Evolutionary conservation across 2,113 vertebrate species (phyloP), one percentile per base, ranked within the genome.

Genomic region (Conger conger): DNA sequence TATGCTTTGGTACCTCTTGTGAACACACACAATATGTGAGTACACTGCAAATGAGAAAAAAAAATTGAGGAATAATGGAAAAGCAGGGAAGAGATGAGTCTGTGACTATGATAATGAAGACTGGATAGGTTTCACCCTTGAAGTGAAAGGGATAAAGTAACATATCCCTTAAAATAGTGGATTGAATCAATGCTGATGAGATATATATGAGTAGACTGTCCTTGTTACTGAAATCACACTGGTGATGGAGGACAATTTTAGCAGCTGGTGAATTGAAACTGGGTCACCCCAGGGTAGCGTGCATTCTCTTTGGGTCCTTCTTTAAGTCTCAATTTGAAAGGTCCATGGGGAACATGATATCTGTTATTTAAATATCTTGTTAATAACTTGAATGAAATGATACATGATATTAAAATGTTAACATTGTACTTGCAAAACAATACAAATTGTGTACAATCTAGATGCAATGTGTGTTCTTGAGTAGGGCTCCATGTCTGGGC

Each of bases 181-280:
- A 73, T 33, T 33, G 30, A 73, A 73, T 73, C 68, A 73, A 73
- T 27, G 27, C n/a, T n/a, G 68, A 73, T 73, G 68, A n/a, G n/a
- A 73, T 23, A 73, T 33, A 73, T 73, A 73, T n/a, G 68, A 73
- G n/a, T 7, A 73, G 68, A 33, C 68, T 33, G 68, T 73, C 68
- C 68, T 73, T 73, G 68, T 73, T 73, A 73, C 68, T 73, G 23
- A 73, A 73, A 33, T 73, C 68, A 73, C 27, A 33, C 68, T 13
- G 11, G 68, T 73, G 68, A 73, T 33, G n/a, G 68, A 73, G 68
- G 68, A 73, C 68, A 73, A 30, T 73, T 73, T 73, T 73, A 33
- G 68, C 68, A 73, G 68, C 68, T 73, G 27, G 68, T 30, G n/a
- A 73, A 73, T 30, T 73, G 68, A 73, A 73, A 73, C 27, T 73